Conservation (phyloP, 1,140 invertebrate species). For the Plectrocnemia conspersa region DNA sequence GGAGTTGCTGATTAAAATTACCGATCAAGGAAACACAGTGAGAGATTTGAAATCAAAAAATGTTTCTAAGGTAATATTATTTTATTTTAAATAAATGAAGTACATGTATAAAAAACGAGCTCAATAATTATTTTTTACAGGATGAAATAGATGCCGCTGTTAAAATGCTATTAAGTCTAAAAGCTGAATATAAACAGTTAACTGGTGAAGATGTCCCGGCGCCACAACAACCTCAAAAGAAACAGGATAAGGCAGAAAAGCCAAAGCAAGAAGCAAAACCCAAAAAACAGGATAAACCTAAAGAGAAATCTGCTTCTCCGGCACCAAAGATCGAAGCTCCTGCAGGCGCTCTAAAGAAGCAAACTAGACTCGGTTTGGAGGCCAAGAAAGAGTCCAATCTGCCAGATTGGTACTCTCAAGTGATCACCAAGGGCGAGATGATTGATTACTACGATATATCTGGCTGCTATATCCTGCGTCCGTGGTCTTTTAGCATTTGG, state of each 20-base stretch:
- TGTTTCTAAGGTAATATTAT: slow-evolving; percentile 44
- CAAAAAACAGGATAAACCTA: too few species aligned
- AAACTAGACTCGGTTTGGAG: slow-evolving; percentile 90
- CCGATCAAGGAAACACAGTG: slow-evolving; percentile 65
- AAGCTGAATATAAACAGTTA: slow-evolving; percentile 71
- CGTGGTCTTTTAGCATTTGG: slow-evolving; percentile 97
- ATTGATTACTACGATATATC: slow-evolving; percentile 99
- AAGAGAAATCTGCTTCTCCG: slow-evolving; percentile 27
- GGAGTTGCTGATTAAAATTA: slow-evolving; percentile 44
- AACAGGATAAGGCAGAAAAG: slow-evolving; percentile 4
- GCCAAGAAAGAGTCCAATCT: slow-evolving; percentile 90
- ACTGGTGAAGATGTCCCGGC: slow-evolving; percentile 64
- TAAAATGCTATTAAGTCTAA: slow-evolving; percentile 68
- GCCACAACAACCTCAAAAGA: slow-evolving; percentile 30
- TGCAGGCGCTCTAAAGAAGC: slow-evolving; percentile 65
- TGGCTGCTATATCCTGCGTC: slow-evolving; percentile 96
- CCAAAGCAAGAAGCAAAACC: slow-evolving; percentile 26
- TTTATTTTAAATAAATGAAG: not conserved
- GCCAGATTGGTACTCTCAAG: slow-evolving; percentile 97
- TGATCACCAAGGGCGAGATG: slow-evolving; percentile 96
- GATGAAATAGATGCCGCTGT: slow-evolving; percentile 65
- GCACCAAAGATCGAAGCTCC: slow-evolving; percentile 45
- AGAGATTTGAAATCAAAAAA: slow-evolving; percentile 64
- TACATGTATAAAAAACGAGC: slow-evolving; percentile 1
- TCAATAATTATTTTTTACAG: slow-evolving; percentile 37